Base-by-base conservation (phyloP, 2,797 vertebrate genomes). In the Phaenicophaeus curvirostris region DNA sequence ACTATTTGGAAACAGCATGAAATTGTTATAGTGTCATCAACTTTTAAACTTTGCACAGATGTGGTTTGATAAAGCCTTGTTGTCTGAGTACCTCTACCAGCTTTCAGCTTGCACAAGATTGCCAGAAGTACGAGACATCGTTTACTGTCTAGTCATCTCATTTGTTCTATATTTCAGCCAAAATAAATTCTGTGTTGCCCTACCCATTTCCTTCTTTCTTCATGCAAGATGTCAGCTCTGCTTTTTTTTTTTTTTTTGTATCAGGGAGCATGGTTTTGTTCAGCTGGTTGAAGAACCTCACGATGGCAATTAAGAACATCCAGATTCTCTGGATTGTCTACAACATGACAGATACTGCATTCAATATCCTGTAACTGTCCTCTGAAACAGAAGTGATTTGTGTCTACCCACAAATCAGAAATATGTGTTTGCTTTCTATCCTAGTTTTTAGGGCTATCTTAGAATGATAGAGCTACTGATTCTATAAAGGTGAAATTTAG, bases 111-210 rank as follows among this genome's bases (percentile, higher is more conserved):
- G 73, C 62, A 72, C 42, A 89, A 58, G 68, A 72, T 57, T 58
- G 73, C 85, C 68, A 72, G 35, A 91, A 93, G 48, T 63, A 65
- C 4, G 2, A 92, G 61, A 85, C 62, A 62, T 74, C 15, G 2
- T 67, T 89, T 75, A 61, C 44, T 71, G 86, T 75, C 90, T 93
- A 69, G 75, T 87, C 82, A 87, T 95, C 72, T 89, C 57, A 66
- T 66, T 92, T 78, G 74, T 85, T 92, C 51, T 27, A 5, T 57
- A 35, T 68, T 95, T 91, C 82, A 89, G 58, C 69, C 89, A 95
- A 82, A 83, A 81, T 69, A 91, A 93, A 93, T 73, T 92, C 86
- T 59, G 15, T 59, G 30, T 48, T 87, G 69, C 59, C 66, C 79
- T 87, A 62, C 85, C 76, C 65, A 62, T 87, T 89, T 94, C 73